phyloP scores from a whole-genome alignment of 2,113 vertebrate species.

The Elephas maximus region DNA sequence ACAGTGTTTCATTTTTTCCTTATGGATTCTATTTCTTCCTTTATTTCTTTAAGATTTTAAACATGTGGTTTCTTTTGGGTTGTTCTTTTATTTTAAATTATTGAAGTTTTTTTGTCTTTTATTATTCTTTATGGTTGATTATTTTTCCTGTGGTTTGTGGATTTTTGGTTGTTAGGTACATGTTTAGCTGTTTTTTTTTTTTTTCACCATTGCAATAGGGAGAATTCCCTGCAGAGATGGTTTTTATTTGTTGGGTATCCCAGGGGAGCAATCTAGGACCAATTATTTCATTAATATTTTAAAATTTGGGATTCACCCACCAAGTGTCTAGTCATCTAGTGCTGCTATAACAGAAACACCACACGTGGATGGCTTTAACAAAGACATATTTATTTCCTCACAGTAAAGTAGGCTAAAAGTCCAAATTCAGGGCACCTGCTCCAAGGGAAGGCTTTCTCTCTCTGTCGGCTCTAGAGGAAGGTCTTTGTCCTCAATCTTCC shows the following conservation, averaged over 20 bases:
- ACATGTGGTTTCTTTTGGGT: background rate
- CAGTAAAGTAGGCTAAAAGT: too few relatives aligned
- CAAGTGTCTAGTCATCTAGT: too few relatives aligned
- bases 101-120: background rate
- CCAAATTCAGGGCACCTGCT: too few relatives aligned
- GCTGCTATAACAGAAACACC: too few relatives aligned
- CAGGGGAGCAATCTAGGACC: background rate
- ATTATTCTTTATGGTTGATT: background rate
- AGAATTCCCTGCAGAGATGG: background rate
- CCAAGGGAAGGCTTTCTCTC: too few relatives aligned
- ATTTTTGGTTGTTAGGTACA: background rate
- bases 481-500: too few relatives aligned
- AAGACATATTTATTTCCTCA: too few relatives aligned
- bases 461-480: too few relatives aligned
- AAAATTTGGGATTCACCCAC: background rate
- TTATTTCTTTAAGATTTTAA: conserved; percentile 6
- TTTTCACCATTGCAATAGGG: background rate
- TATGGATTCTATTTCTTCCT: background rate
- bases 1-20: background rate
- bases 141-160: background rate
- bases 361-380: too few relatives aligned
- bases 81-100: background rate
- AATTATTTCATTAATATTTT: background rate
- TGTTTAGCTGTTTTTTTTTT: background rate
- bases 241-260: background rate